These are phyloP conservation scores for Pseudorhiza aurosa DNA, from an alignment of 30 jellyfish, hydroid and myxozoan species.

Conservation along the genomic window DNA sequence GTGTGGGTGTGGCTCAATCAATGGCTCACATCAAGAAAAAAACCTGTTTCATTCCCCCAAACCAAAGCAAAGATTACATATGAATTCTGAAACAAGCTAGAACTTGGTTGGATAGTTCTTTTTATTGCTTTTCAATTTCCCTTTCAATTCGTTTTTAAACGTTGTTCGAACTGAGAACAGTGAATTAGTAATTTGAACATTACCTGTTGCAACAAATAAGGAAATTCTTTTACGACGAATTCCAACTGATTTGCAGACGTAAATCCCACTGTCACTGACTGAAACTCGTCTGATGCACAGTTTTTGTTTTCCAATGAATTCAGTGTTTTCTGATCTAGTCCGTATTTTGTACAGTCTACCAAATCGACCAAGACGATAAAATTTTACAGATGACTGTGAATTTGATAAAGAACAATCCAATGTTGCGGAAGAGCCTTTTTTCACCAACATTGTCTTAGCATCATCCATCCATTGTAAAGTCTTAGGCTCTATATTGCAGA, in stretches of 20 bases:
- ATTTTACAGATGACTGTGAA: background rate
- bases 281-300: background rate
- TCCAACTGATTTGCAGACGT: conserved; percentile 37
- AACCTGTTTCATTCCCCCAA: too few species aligned
- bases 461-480: too few species aligned
- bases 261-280: conserved; percentile 19
- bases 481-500: too few species aligned
- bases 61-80: too few species aligned
- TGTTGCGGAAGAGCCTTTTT: background rate
- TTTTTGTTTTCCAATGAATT: background rate
- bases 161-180: too few species aligned
- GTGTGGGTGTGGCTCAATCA: too few species aligned
- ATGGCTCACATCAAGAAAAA: too few species aligned
- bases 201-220: conserved; percentile 33
- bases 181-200: too few species aligned
- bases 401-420: conserved; percentile 1
- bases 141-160: too few species aligned
- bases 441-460: background rate
- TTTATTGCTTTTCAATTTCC: too few species aligned
- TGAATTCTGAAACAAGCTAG: too few species aligned
- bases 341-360: background rate
- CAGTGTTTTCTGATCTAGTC: background rate
- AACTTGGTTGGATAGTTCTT: too few species aligned
- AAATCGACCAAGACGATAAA: conserved; percentile 17
- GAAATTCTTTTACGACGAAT: background rate